Evolutionary conservation across 2,113 vertebrate genomes (phyloP), one percentile per base, ranked within the genome.

Genomic region (Thymallus thymallus): DNA sequence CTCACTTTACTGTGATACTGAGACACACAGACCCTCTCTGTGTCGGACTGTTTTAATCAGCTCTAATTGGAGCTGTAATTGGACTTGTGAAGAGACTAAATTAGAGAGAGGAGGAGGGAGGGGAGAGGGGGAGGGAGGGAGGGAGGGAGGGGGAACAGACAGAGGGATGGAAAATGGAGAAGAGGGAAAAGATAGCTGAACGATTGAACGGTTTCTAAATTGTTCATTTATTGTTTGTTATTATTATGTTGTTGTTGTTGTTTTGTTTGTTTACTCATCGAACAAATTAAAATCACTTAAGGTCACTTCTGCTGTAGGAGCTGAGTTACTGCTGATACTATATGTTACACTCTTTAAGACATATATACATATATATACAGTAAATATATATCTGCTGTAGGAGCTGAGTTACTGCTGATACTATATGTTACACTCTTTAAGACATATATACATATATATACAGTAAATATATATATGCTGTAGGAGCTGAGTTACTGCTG

Each of bases 231-330:
- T 85, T 85, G 70, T 80, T 80, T 84, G 82, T 80, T 85, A 85
- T 41, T 9, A 41, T 41, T 10, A 41, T 81, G 83, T 80, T 75
- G 85, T 77, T 83, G 84, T 86, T 78, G 67, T 10, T 20, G 22
- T n/a, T 60, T 78, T 87, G 87, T 86, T 87, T 89, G 88, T 90
- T 90, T 90, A 87, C 87, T 85, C 83, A 89, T 91, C 86, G 87
- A 79, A 79, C 76, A 83, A 88, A 91, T 91, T 87, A 88, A 91
- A 90, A 89, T 90, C 89, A 87, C 82, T 79, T 86, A 84, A 18
- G 35, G 35, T 41, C 9, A 10, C 7, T 2, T 2, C 10, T 41
- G 35, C 35, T 41, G 35, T 41, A 41, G 35, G 7, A 41, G 35
- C 35, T 41, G 7, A 10, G 35, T 10, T 51, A 16, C 4, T 13